Evolutionary conservation across 2,113 vertebrate genomes (phyloP).

Genomic region (Hemiscyllium ocellatum): DNA sequence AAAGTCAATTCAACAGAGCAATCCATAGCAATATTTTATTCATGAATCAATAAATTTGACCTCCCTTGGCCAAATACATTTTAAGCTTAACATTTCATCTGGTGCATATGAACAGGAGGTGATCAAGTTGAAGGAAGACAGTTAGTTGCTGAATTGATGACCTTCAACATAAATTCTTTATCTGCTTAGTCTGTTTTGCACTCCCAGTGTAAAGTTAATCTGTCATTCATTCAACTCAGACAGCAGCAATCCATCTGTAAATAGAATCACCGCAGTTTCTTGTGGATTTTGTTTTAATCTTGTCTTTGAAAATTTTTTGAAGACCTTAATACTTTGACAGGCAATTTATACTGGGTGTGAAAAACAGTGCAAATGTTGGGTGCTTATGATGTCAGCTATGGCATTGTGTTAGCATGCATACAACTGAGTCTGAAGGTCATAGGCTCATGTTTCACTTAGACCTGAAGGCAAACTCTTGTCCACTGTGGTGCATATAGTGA

Average conservation of each 20-base stretch:
- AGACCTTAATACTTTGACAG: background rate
- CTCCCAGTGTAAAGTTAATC: background rate
- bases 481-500: background rate
- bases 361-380: background rate
- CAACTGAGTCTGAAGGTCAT: background rate
- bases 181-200: background rate
- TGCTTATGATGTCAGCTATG: background rate
- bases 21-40: background rate
- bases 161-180: background rate
- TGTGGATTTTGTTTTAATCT: background rate
- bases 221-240: background rate
- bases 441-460: background rate
- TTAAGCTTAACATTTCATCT: background rate
- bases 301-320: background rate
- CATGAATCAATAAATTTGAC: background rate
- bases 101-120: background rate
- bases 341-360: background rate
- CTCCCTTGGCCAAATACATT: background rate
- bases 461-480: background rate
- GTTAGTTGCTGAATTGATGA: slow-evolving; percentile 16
- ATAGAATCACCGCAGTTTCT: background rate
- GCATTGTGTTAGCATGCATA: background rate
- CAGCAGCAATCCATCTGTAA: background rate
- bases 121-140: background rate
- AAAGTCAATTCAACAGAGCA: background rate